phyloP scores from a whole-genome alignment of 1,140 invertebrate species.

The Ylistrum balloti region DNA sequence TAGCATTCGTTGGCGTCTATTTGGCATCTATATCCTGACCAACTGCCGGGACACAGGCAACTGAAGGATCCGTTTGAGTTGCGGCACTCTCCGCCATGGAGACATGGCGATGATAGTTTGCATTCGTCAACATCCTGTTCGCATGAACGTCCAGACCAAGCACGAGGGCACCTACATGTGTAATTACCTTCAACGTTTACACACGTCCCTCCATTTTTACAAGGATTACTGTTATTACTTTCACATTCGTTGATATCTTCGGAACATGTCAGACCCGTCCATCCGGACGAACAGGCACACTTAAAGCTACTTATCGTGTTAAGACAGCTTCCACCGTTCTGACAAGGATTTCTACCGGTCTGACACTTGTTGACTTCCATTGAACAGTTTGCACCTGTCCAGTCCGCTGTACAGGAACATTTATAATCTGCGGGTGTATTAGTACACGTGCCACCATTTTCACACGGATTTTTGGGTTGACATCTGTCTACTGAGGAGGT shows the following conservation, averaged over 20 bases:
- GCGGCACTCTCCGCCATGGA: slow-evolving; percentile 27
- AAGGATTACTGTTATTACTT: background rate
- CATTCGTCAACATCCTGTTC: slow-evolving; percentile 57
- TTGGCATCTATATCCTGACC: slow-evolving; percentile 52
- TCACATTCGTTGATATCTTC: slow-evolving; percentile 58
- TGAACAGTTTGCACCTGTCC: slow-evolving; percentile 56
- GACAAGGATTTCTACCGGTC: background rate
- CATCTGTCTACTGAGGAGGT: background rate
- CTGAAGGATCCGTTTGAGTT: slow-evolving; percentile 43
- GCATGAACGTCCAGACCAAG: slow-evolving; percentile 42
- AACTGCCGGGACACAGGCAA: slow-evolving; percentile 43
- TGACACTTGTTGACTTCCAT: slow-evolving; percentile 44
- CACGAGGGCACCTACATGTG: background rate
- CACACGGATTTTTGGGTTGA: slow-evolving; percentile 45
- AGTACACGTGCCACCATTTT: slow-evolving; percentile 55
- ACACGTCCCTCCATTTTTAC: background rate
- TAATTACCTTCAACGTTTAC: slow-evolving; percentile 8
- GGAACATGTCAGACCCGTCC: slow-evolving; percentile 17
- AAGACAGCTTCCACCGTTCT: background rate
- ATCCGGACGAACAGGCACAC: slow-evolving; percentile 42
- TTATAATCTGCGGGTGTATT: slow-evolving; percentile 47
- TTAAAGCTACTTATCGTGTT: slow-evolving; percentile 42
- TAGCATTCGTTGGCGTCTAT: slow-evolving; percentile 59
- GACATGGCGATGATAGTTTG: slow-evolving; percentile 35
- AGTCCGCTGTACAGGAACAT: slow-evolving; percentile 50